Evolutionary conservation across 1,140 invertebrate genomes (phyloP), one percentile per base, ranked within the genome.

Genomic region (Cyphomyrmex costatus): DNA sequence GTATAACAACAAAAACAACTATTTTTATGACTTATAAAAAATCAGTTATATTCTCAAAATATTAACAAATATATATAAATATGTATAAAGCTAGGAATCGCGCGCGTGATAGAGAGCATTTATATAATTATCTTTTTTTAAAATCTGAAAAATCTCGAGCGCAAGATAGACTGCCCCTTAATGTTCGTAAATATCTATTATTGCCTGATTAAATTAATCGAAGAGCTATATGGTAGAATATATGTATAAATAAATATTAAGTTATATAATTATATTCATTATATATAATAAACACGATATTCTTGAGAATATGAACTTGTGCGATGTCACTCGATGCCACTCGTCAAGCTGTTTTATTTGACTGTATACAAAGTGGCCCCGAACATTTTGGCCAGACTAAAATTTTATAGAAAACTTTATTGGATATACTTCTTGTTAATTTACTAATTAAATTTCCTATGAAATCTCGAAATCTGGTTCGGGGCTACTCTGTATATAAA

Each of bases 181-280:
- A 73, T 61, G 33, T 21, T 33, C 21, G 19, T 30, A 56, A 51
- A 80, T 56, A 46, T 73, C 21, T 70, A 73, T 73, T 49, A 60
- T 24, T 30, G 65, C 10, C 2, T 61, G 14, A 33, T 27, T 80
- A 51, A 73, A 73, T 80, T 42, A 82, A 60, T 46, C 7, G 2
- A 42, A 10, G 1, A 73, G 42, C 36, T 46, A 49, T 83, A 56
- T 49, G 36, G 8, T 46, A 33, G 24, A n/a, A 73, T 30, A 82
- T 36, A 71, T 46, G 12, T 19, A 3, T 83, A 33, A 73, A 36
- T 60, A 27, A 58, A 33, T 46, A 56, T 71, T 16, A 73, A 82
- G 19, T 24, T 56, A 27, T 36, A 10, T 42, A 42, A 42, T 42
- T 10, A 42, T 42, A 21, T 42, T 82, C 12, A 56, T 3, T 14